Evolutionary conservation across 2,113 vertebrate genomes (phyloP).

Genomic region (Seriola aureovittata): DNA sequence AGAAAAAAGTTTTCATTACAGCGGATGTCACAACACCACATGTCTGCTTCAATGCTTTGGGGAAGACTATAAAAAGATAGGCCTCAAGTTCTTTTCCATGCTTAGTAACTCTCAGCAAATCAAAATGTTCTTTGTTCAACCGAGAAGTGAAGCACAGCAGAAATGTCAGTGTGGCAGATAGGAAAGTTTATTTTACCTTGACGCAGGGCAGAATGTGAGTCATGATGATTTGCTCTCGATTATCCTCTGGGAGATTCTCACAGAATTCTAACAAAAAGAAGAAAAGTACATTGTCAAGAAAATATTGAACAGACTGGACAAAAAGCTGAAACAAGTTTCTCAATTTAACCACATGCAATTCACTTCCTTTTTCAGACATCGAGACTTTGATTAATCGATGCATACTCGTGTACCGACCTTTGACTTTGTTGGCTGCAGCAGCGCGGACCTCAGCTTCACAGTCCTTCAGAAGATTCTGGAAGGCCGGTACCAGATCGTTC

Average conservation of each 20-base stretch:
- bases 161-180: constrained; percentile 6
- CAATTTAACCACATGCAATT: background rate
- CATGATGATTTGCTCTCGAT: constrained; percentile 92
- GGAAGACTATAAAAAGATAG: constrained; percentile 28
- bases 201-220: constrained; percentile 92
- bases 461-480: constrained; percentile 93
- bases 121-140: constrained; percentile 3
- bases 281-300: background rate
- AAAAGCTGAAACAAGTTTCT: background rate
- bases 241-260: constrained; percentile 91
- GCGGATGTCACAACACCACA: background rate
- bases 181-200: constrained; percentile 85
- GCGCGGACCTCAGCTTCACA: constrained; percentile 94
- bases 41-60: background rate
- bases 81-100: background rate
- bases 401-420: constrained; percentile 81
- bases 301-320: background rate
- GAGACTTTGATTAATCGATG: background rate
- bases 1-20: constrained; percentile 14
- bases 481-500: constrained; percentile 91
- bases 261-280: constrained; percentile 87
- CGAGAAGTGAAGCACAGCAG: background rate
- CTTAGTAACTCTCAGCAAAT: background rate
- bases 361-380: background rate
- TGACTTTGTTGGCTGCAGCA: constrained; percentile 92